phyloP scores from a whole-genome alignment of 2,797 vertebrate genomes.

The Synaphobranchus kaupii region DNA sequence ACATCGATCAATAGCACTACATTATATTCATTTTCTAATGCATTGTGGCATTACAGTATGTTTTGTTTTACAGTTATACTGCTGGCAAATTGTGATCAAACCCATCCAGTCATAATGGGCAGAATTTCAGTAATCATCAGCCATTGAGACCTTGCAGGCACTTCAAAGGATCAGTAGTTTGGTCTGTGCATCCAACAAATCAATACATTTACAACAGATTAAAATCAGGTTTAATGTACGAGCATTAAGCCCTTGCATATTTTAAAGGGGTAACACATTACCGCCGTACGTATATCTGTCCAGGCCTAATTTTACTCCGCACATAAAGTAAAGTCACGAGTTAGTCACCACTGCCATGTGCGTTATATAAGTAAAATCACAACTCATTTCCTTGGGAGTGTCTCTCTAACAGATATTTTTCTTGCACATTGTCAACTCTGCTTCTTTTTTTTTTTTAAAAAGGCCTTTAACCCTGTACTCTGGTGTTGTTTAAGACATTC shows the following conservation, averaged over 20 bases:
- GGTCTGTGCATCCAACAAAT: too few species aligned
- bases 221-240: too few species aligned
- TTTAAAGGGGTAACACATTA: too few species aligned
- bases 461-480: neutral
- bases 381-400: neutral
- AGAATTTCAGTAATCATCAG: neutral
- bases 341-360: neutral
- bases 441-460: neutral
- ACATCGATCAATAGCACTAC: neutral
- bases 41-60: neutral
- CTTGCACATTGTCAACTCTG: neutral
- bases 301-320: neutral
- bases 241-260: too few species aligned
- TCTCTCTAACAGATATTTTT: neutral
- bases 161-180: too few species aligned
- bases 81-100: neutral
- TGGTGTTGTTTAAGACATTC: neutral
- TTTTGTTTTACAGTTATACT: neutral
- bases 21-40: neutral
- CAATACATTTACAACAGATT: too few species aligned
- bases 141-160: too few species aligned
- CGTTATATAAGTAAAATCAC: neutral
- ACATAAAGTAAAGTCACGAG: neutral
- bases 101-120: neutral
- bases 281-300: neutral